These are phyloP conservation scores for Harpalus rufipes DNA, from an alignment of 2,888 invertebrate genomes.

Conservation along the genomic window DNA sequence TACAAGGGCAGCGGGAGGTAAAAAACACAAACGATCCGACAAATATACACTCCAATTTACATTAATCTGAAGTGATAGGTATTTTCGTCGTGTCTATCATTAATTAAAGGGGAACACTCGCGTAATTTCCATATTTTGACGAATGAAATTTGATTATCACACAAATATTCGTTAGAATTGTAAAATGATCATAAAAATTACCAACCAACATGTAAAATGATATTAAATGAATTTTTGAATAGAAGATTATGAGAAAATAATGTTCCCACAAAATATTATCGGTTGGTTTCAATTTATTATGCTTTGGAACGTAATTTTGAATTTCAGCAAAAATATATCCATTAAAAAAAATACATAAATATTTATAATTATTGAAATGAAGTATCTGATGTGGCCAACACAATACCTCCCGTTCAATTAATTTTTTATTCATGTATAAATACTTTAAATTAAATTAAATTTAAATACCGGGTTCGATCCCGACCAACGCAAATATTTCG, in stretches of 20 bases:
- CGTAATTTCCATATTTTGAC: constrained; percentile 15
- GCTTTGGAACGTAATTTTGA: not conserved
- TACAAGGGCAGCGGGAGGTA: too few species aligned
- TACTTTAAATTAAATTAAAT: too few species aligned
- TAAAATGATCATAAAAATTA: constrained; percentile 1
- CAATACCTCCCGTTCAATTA: too few species aligned
- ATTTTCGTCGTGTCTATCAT: not conserved
- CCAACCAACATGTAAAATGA: not conserved
- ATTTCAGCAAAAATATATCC: too few species aligned
- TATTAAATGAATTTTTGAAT: not conserved
- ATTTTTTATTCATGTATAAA: too few species aligned
- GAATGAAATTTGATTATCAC: constrained; percentile 1
- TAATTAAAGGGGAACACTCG: constrained; percentile 13
- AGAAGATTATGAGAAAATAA: not conserved
- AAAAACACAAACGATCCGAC: too few species aligned
- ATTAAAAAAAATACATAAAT: too few species aligned
- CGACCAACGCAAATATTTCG: too few species aligned
- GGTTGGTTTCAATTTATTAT: not conserved
- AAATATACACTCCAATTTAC: not conserved
- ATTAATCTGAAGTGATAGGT: not conserved
- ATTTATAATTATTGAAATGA: too few species aligned
- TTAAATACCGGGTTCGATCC: too few species aligned
- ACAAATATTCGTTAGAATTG: not conserved
- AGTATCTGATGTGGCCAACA: too few species aligned
- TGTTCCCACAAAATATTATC: not conserved